Conservation (phyloP, 2,797 vertebrate genomes). For the Aulostomus chinensis region DNA sequence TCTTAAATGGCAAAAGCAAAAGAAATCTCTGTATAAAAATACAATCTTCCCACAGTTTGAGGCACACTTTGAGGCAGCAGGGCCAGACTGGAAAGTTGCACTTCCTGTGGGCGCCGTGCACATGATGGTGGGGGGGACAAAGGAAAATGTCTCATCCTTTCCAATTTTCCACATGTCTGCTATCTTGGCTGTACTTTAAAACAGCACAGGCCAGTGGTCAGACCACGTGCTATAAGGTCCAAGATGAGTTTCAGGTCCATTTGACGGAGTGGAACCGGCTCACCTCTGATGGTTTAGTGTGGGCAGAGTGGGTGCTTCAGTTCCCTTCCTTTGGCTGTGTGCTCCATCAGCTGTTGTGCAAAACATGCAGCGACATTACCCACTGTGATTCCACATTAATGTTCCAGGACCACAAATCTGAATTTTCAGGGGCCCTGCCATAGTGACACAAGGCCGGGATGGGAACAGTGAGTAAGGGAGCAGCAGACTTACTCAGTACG, state of each 20-base stretch:
- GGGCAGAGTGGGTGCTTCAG: conserved; percentile 43
- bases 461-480: conserved; percentile 20
- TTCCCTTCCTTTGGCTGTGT: conserved; percentile 76
- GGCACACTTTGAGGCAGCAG: conserved; percentile 63
- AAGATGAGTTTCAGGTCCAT: conserved; percentile 15
- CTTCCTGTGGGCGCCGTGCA: conserved; percentile 51
- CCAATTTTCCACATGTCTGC: conserved; percentile 19
- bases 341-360: conserved; percentile 79
- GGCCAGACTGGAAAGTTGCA: conserved; percentile 41
- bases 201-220: conserved; percentile 23
- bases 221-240: conserved; percentile 3
- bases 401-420: conserved; percentile 46
- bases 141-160: conserved; percentile 15
- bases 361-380: conserved; percentile 84
- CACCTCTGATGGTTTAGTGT: conserved; percentile 51
- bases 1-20: conserved; percentile 53
- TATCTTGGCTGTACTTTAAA: conserved; percentile 15
- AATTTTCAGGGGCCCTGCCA: conserved; percentile 20
- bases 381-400: conserved; percentile 69
- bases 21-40: conserved; percentile 35
- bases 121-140: conserved; percentile 31
- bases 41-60: conserved; percentile 69
- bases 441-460: conserved; percentile 58
- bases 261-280: too few relatives aligned
- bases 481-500: conserved; percentile 5